A percentile compares a stretch with the other conserved stretches of the same genome.
These are phyloP conservation scores for Crenuchus spilurus DNA, from an alignment of 2,797 vertebrate genomes.

Conservation along the genomic window DNA sequence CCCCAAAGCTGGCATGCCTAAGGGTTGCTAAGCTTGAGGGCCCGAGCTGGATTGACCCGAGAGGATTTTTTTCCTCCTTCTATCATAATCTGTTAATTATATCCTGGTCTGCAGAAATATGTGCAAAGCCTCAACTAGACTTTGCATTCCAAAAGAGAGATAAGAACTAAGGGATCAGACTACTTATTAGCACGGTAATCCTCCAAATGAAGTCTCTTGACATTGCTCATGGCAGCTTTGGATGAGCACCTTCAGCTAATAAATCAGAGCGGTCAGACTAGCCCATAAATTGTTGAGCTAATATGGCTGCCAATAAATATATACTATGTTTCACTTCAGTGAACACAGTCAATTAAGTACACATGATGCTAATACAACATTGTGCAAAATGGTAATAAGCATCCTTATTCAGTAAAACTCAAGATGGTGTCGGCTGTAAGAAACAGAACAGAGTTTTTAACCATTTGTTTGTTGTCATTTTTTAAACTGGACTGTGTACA, in stretches of 20 bases:
- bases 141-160: constrained; percentile 62
- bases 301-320: constrained; percentile 38
- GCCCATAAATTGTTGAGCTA: constrained; percentile 22
- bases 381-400: not conserved
- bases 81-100: constrained; percentile 68
- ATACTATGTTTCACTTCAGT: constrained; percentile 22
- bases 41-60: constrained; percentile 43
- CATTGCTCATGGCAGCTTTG: constrained; percentile 54
- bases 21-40: constrained; percentile 42
- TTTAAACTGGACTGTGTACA: too few relatives aligned
- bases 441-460: not conserved
- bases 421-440: not conserved
- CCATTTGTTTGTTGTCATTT: constrained; percentile 2
- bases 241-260: constrained; percentile 56
- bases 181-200: constrained; percentile 71
- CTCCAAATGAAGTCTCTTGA: constrained; percentile 66
- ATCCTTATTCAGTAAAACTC: not conserved
- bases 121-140: constrained; percentile 58
- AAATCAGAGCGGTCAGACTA: constrained; percentile 51
- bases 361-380: constrained; percentile 8
- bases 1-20: constrained; percentile 42
- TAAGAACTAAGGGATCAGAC: constrained; percentile 63
- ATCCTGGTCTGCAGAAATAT: constrained; percentile 57
- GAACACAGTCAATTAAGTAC: constrained; percentile 11
- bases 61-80: constrained; percentile 51